These are phyloP conservation scores for Trichonephila clavipes DNA, from an alignment of 1,140 invertebrate species.

Conservation along the genomic window DNA sequence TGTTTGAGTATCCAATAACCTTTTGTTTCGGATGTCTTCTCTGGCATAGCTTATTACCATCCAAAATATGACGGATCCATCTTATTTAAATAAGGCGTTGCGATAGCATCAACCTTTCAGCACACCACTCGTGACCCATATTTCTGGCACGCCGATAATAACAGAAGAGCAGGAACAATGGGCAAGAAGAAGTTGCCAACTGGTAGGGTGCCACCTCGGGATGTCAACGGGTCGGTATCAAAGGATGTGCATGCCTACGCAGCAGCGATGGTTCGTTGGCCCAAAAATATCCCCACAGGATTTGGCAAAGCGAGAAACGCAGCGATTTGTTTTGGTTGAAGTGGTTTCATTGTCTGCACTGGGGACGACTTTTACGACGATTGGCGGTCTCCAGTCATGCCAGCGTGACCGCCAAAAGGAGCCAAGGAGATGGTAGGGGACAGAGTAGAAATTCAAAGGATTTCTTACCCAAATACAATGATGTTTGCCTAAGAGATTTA, in stretches of 20 bases:
- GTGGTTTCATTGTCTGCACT: neutral
- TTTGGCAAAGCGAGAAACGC: slow-evolving; percentile 45
- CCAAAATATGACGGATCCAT: neutral
- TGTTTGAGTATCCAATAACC: no score
- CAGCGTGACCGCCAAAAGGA: neutral
- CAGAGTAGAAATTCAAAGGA: no score
- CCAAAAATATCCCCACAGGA: slow-evolving; percentile 68
- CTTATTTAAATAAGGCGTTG: neutral
- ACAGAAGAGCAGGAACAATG: neutral
- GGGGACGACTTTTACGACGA: neutral
- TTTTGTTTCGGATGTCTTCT: no score
- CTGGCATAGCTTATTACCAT: no score
- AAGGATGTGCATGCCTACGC: slow-evolving; percentile 54
- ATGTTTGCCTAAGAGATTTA: no score
- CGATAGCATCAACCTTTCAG: neutral
- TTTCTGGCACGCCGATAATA: neutral
- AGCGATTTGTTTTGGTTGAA: slow-evolving; percentile 4
- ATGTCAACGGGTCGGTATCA: slow-evolving; percentile 49
- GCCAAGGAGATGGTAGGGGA: no score
- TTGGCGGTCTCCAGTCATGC: neutral
- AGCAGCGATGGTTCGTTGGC: slow-evolving; percentile 60
- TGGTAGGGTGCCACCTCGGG: slow-evolving; percentile 5
- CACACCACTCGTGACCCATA: neutral
- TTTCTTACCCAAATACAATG: no score
- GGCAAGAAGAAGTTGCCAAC: neutral